phyloP scores from a whole-genome alignment of 2,113 vertebrate genomes.

The Dolichotis patagonum region DNA sequence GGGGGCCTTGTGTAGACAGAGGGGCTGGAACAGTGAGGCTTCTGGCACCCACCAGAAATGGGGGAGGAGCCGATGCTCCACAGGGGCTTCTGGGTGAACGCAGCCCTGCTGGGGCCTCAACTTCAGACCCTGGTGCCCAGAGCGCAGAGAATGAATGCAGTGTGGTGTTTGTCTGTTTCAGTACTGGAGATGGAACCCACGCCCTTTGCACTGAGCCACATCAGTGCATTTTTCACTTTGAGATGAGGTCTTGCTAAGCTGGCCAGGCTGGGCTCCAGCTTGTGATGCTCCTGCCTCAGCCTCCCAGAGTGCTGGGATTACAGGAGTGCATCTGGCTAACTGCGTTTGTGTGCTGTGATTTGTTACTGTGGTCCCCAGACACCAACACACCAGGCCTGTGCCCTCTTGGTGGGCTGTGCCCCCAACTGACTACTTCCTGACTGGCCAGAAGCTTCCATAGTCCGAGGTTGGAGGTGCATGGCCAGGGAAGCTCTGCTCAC shows the following conservation, averaged over 20 bases:
- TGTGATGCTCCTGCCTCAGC: background rate
- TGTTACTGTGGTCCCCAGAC: background rate
- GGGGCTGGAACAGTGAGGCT: rapidly evolving
- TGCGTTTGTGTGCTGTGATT: background rate
- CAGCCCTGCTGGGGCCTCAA: rapidly evolving
- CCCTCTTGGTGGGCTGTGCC: background rate
- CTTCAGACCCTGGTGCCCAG: background rate
- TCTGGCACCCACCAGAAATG: rapidly evolving
- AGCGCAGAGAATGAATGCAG: background rate
- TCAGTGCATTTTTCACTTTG: background rate
- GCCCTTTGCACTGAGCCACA: background rate
- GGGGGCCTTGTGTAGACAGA: rapidly evolving
- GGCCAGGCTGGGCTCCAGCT: background rate
- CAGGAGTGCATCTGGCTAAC: background rate
- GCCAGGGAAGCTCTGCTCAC: background rate
- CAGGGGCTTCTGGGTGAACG: background rate
- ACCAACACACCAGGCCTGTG: background rate
- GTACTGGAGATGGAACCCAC: background rate
- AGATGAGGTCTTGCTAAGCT: background rate
- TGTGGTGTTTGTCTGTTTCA: background rate
- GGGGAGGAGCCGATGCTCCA: rapidly evolving
- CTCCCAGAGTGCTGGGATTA: background rate
- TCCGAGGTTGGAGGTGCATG: background rate
- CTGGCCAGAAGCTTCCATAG: background rate
- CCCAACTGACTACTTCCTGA: background rate